Conservation (phyloP, 1,140 invertebrate genomes). For the Drosophila parvula region DNA sequence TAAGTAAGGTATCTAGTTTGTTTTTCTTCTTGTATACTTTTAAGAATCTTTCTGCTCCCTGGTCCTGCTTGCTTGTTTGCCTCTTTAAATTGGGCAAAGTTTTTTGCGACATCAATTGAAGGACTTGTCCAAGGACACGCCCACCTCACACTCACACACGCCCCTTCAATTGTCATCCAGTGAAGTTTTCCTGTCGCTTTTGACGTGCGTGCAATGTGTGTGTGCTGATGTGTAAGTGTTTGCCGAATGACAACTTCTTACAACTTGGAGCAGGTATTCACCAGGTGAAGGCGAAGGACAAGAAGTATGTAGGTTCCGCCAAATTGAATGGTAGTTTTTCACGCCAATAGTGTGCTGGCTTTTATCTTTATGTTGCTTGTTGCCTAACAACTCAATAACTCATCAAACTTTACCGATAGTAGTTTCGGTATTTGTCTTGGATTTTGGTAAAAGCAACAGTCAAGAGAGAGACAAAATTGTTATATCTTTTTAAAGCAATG, state of each 20-base stretch:
- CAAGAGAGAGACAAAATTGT: neutral
- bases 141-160: conserved; percentile 33
- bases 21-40: neutral
- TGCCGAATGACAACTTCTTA: conserved; percentile 39
- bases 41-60: neutral
- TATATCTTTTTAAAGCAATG: neutral
- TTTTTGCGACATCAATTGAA: conserved; percentile 60
- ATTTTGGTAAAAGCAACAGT: neutral
- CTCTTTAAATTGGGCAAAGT: conserved; percentile 66
- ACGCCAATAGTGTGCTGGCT: conserved; percentile 13
- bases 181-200: conserved; percentile 62
- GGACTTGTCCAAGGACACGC: conserved; percentile 49
- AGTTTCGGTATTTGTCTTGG: conserved; percentile 1
- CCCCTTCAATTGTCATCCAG: conserved; percentile 65
- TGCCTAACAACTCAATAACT: conserved; percentile 15
- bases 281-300: neutral
- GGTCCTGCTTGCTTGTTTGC: conserved; percentile 8
- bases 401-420: conserved; percentile 15
- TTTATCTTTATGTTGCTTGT: conserved; percentile 26
- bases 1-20: neutral
- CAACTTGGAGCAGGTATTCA: conserved; percentile 33
- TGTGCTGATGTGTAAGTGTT: conserved; percentile 20
- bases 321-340: conserved; percentile 36
- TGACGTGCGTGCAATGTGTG: conserved; percentile 39
- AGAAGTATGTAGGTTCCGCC: neutral